Evolutionary conservation across 2,113 vertebrate genomes (phyloP).

Genomic region (Elaphurus davidianus): DNA sequence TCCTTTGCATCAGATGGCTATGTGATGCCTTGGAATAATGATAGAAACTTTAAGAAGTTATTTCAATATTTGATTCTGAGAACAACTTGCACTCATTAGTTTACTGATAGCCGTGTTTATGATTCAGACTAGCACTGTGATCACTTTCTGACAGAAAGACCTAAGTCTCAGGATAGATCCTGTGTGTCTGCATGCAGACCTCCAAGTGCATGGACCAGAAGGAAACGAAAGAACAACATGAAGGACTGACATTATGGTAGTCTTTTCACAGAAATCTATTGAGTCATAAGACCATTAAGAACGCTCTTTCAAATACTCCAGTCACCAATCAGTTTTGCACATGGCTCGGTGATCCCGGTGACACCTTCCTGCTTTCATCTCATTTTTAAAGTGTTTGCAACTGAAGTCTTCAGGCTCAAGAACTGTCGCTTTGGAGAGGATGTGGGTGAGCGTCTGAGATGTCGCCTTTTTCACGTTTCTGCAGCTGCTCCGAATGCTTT

Average conservation of each 20-base stretch:
- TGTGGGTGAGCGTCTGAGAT: neutral
- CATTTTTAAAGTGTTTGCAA: neutral
- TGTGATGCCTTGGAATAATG: neutral
- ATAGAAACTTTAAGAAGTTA: neutral
- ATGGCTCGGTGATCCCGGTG: neutral
- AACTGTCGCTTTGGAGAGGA: neutral
- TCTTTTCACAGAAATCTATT: neutral
- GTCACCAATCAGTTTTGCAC: neutral
- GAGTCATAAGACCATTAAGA: neutral
- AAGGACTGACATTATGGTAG: neutral
- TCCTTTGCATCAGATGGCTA: neutral
- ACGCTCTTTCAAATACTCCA: neutral
- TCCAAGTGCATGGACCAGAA: neutral
- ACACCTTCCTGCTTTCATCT: neutral
- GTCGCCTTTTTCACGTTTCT: neutral
- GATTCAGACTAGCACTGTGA: neutral
- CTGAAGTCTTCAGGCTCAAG: neutral
- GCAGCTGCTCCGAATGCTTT: neutral
- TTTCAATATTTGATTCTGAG: neutral
- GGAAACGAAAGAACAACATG: neutral
- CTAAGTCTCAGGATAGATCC: neutral
- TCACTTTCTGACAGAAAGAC: neutral
- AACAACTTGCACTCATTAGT: neutral
- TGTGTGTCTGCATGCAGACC: neutral
- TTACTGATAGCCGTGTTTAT: neutral